Evolutionary conservation across 2,888 invertebrate species (phyloP).

Genomic region (Nematopogon swammerdamellus): DNA sequence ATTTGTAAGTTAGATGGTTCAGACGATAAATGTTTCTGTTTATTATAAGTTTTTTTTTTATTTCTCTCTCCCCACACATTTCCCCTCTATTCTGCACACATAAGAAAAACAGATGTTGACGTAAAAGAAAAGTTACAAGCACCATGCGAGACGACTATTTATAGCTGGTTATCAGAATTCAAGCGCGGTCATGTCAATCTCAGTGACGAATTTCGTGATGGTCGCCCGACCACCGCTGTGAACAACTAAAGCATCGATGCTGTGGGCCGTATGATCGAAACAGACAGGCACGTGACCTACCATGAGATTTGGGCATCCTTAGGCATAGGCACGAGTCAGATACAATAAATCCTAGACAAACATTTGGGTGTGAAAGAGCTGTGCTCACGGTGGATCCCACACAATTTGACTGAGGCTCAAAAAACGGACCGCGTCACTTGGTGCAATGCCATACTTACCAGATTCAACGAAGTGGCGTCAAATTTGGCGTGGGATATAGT

Average conservation of each 20-base stretch:
- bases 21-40: no score
- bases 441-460: conserved; percentile 5
- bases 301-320: conserved; percentile 1
- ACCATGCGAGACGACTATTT: conserved; percentile 3
- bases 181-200: conserved; percentile 3
- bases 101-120: no score
- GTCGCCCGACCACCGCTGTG: no score
- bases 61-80: no score
- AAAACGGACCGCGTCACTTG: conserved; percentile 3
- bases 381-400: conserved; percentile 1
- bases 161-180: conserved; percentile 1
- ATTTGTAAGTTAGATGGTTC: no score
- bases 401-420: conserved; percentile 2
- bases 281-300: conserved; percentile 1
- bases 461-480: conserved; percentile 3
- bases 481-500: conserved; percentile 3
- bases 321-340: conserved; percentile 1
- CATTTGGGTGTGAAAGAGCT: conserved; percentile 5
- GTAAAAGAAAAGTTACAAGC: no score
- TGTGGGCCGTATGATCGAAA: conserved; percentile 3
- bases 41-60: no score
- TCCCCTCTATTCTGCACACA: no score
- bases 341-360: conserved; percentile 3
- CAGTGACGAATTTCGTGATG: conserved; percentile 3
- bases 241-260: conserved; percentile 1